Base-by-base conservation (phyloP, 2,888 invertebrate species). In the Drosophila prolongata region DNA sequence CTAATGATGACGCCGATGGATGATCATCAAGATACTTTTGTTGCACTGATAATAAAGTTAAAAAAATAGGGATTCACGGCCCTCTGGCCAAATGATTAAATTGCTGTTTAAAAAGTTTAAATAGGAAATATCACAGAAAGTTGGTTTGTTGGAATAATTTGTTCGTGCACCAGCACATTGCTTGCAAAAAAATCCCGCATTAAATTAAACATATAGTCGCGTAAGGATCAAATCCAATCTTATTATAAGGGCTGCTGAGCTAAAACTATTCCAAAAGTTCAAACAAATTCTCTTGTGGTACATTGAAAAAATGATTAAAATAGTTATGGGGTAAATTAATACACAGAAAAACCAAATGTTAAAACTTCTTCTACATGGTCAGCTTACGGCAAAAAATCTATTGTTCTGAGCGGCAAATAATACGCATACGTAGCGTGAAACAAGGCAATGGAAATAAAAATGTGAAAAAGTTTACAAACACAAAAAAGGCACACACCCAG, bases 371-470 rank as follows among this genome's bases (percentile, higher is more conserved):
- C 52, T 34, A 37, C 16, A 34, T 30, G 53, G 57, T 38, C 42
- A 55, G 53, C 34, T 16, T 13, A 40, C 62, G 43, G 59, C 67
- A 30, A 40, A 38, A 37, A 54, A 58, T 54, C 73, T 24, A 54
- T 72, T 72, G 72, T 72, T 72, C 54, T 64, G 34, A 42, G 35
- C 47, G 54, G 75, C 46, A 65, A 70, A 62, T 72, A 58, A 53
- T 62, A 72, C 69, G 77, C 79, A 68, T 75, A 67, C 53, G 75
- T 54, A 53, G 64, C 73, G 70, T 65, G 49, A 47, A 72, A 76
- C 82, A 58, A 64, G 60, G 72, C 73, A 37, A 65, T 78, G 67
- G 71, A 76, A 76, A 82, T 60, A 40, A 46, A 67, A 80, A 80
- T 76, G 67, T 57, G 69, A 19, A 56, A 57, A 46, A 60, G 62